Evolutionary conservation across 1,140 invertebrate genomes (phyloP), one percentile per base, ranked within the genome.

Genomic region (Phymorhynchus buccinoides): DNA sequence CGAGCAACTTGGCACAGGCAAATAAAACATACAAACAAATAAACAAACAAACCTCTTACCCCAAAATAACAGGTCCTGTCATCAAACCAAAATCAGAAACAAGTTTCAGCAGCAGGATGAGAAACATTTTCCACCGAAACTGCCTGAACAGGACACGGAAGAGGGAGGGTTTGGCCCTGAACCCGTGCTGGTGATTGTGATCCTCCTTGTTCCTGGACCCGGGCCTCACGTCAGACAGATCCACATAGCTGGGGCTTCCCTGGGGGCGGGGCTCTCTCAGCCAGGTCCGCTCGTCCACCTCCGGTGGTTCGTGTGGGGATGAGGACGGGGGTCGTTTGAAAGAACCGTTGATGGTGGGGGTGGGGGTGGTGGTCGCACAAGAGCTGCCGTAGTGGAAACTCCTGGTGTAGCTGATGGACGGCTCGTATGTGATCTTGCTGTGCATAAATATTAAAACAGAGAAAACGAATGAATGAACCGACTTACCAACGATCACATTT

Each of bases 141-240:
- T 86, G 85, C 39, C 66, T 35, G 77, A 75, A 84, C 18, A 86
- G 77, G 14, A 84, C 85, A 3, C 81, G 30, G 30, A 78, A 39
- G 41, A 86, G 73, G 1, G 85, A 86, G 22, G 85, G 85, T 4
- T 66, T 30, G 39, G 37, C 44, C 56, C 16, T 80, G 35, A 68
- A 68, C 12, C 35, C 18, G 22, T n/a, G n/a, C n/a, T 48, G 32
- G 0, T n/a, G 16, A 3, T 80, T 18, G 7, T 52, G 73, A n/a
- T n/a, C n/a, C 22, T 80, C 30, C 30, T 22, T 39, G 16, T 12
- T 44, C 22, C 7, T 1, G 18, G 44, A 52, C n/a, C n/a, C n/a
- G 3, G 78, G 78, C 22, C 27, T 44, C 0, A 82, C 32, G 56
- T 86, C 85, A 32, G 84, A 68, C 42, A 84, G 75, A 12, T 83